phyloP scores from a whole-genome alignment of 2,888 invertebrate species.

The Augiades crinisus region DNA sequence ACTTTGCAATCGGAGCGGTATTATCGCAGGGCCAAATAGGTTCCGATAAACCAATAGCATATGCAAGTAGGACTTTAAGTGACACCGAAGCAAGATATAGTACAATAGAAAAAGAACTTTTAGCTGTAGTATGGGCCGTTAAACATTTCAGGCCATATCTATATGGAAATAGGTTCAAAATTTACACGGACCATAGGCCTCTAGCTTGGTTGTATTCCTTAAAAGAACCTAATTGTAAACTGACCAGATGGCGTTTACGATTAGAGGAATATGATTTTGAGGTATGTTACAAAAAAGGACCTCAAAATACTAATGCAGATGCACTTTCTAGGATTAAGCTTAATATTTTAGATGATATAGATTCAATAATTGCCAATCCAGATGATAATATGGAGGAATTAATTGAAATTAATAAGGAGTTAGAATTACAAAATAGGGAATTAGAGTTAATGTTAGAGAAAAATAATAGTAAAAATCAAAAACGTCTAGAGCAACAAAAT shows the following conservation, averaged over 20 bases:
- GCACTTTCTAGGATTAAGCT: slow-evolving; percentile 33
- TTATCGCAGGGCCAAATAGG: slow-evolving; percentile 32
- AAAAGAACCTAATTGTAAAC: slow-evolving; percentile 1
- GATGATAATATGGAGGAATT: too few species aligned
- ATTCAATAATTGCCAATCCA: too few species aligned
- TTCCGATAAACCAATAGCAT: slow-evolving; percentile 31
- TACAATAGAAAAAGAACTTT: slow-evolving; percentile 25
- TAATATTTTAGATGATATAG: slow-evolving; percentile 16
- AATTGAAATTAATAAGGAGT: too few species aligned
- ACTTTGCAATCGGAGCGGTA: slow-evolving; percentile 29
- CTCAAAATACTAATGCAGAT: slow-evolving; percentile 28
- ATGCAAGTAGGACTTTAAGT: slow-evolving; percentile 22
- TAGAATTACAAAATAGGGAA: too few species aligned
- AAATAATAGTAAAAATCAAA: too few species aligned
- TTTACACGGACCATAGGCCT: slow-evolving; percentile 1
- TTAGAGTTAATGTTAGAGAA: background rate
- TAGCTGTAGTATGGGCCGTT: slow-evolving; percentile 24
- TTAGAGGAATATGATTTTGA: slow-evolving; percentile 4
- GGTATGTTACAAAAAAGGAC: slow-evolving; percentile 22
- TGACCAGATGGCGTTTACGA: background rate
- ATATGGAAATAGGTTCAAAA: slow-evolving; percentile 15
- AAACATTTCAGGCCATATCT: slow-evolving; percentile 27
- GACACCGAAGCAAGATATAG: slow-evolving; percentile 25
- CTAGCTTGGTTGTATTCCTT: background rate
- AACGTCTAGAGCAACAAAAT: background rate